phyloP scores from a whole-genome alignment of 2,797 vertebrate genomes.

The Pelochelys cantorii region DNA sequence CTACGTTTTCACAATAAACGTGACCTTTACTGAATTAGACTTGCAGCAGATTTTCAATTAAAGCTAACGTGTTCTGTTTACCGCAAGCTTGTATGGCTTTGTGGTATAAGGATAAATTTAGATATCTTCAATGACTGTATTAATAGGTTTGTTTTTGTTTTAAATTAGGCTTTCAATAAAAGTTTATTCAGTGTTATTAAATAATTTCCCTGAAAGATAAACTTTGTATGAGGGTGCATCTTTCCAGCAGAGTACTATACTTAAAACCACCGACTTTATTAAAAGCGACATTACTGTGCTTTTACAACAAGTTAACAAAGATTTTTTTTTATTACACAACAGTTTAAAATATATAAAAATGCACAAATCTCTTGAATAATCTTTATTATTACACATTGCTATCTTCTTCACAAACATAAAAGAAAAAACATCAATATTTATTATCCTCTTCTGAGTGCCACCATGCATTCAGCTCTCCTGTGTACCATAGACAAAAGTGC shows the following conservation, averaged over 20 bases:
- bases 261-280: background rate
- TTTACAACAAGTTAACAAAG: background rate
- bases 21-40: background rate
- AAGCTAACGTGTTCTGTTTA: background rate
- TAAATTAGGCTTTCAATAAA: background rate
- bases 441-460: conserved; percentile 61
- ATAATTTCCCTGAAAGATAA: background rate
- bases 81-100: background rate
- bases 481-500: background rate
- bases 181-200: background rate
- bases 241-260: background rate
- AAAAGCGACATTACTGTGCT: background rate
- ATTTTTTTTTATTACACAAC: background rate
- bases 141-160: background rate
- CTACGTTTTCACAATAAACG: background rate
- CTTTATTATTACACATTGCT: conserved; percentile 67
- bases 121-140: background rate
- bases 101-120: background rate
- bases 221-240: background rate
- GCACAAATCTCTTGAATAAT: conserved; percentile 59
- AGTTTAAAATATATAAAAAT: conserved; percentile 67
- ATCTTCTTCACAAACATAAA: conserved; percentile 46
- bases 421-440: conserved; percentile 55
- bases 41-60: background rate
- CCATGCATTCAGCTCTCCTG: conserved; percentile 30